Percentiles rank a stretch among this genome's conserved stretches.
Evolutionary conservation across 1,140 invertebrate species (phyloP).

Genomic region (Thaumatotibia leucotreta): DNA sequence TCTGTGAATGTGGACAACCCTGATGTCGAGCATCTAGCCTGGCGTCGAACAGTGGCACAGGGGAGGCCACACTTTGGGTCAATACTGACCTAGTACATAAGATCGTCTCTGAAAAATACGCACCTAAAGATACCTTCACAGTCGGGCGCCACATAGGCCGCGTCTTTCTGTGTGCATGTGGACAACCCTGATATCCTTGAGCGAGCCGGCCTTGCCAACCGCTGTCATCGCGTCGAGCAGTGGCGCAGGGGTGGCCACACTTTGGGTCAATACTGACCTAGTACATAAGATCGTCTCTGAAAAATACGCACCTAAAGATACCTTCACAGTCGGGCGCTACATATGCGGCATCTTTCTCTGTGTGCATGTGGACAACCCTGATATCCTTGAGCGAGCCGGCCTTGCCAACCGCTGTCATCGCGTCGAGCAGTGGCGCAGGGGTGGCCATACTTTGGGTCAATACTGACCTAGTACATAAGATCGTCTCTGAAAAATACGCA

Average conservation of each 20-base stretch:
- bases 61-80: constrained; percentile 93
- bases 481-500: no score
- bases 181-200: constrained; percentile 88
- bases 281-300: no score
- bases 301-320: constrained; percentile 81
- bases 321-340: constrained; percentile 88
- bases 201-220: constrained; percentile 83
- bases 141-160: constrained; percentile 87
- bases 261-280: constrained; percentile 93
- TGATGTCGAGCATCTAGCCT: no score
- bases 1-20: no score
- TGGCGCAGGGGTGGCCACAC: constrained; percentile 91
- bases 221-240: constrained; percentile 89
- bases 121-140: constrained; percentile 84
- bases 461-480: constrained; percentile 90
- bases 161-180: constrained; percentile 97
- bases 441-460: constrained; percentile 94
- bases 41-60: constrained; percentile 84
- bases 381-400: constrained; percentile 84
- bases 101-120: no score
- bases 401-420: constrained; percentile 89
- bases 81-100: constrained; percentile 92
- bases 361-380: constrained; percentile 94
- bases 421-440: constrained; percentile 85
- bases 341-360: constrained; percentile 91